Conservation (phyloP, 2,113 vertebrate genomes). For the Camelus dromedarius region DNA sequence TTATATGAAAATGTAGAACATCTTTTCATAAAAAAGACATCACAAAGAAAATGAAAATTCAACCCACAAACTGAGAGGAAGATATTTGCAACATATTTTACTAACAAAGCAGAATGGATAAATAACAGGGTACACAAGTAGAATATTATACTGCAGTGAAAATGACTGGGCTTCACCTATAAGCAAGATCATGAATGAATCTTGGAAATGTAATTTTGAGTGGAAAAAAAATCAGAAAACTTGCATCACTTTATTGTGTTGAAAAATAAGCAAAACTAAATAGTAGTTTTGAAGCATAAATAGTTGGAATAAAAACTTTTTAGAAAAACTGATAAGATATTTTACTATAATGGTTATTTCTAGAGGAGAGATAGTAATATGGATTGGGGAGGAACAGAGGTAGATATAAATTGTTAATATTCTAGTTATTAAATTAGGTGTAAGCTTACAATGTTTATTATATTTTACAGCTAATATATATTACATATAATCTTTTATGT, state of each 20-base stretch:
- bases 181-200: not conserved
- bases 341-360: not conserved
- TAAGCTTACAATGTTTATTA: conserved; percentile 14
- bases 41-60: not conserved
- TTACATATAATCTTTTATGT: not conserved
- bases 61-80: not conserved
- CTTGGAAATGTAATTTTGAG: conserved; percentile 36
- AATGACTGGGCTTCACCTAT: not conserved
- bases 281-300: not conserved
- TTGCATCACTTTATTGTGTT: not conserved
- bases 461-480: not conserved
- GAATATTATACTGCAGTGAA: not conserved
- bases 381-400: not conserved
- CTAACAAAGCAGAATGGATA: not conserved
- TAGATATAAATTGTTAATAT: not conserved
- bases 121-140: not conserved
- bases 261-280: not conserved
- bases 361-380: not conserved
- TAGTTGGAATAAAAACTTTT: not conserved
- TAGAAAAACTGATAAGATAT: not conserved
- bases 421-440: not conserved
- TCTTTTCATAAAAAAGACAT: not conserved
- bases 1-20: not conserved
- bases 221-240: not conserved
- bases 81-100: not conserved